Evolutionary conservation across 2,888 invertebrate species (phyloP).

Genomic region (Lampropteryx suffumata): DNA sequence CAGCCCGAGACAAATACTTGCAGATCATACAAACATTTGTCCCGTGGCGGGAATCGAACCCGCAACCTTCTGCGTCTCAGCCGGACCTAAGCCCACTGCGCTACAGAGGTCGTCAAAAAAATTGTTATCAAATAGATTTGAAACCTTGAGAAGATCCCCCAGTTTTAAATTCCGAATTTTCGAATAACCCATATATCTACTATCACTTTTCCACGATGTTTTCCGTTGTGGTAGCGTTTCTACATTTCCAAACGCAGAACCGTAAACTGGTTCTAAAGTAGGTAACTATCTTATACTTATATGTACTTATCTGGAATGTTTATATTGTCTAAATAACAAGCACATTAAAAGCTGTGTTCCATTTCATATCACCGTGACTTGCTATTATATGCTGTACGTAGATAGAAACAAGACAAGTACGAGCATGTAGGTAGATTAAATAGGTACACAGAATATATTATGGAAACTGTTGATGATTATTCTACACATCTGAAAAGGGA

Average conservation of each 20-base stretch:
- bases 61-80: too few relatives aligned
- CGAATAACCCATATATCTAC: conserved; percentile 68
- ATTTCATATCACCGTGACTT: conserved; percentile 7
- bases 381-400: too few relatives aligned
- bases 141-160: conserved; percentile 50
- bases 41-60: too few relatives aligned
- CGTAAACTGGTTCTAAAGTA: background rate
- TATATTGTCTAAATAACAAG: conserved; percentile 7
- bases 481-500: conserved; percentile 14
- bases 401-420: too few relatives aligned
- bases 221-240: background rate
- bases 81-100: too few relatives aligned
- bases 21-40: too few relatives aligned
- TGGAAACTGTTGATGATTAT: too few relatives aligned
- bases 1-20: too few relatives aligned
- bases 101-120: too few relatives aligned
- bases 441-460: too few relatives aligned
- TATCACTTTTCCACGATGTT: conserved; percentile 35
- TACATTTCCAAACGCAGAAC: conserved; percentile 1
- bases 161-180: conserved; percentile 64
- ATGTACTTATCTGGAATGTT: background rate
- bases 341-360: conserved; percentile 1
- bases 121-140: conserved; percentile 33
- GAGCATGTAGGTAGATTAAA: too few relatives aligned
- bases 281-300: too few relatives aligned